Conservation (phyloP, 2,888 invertebrate genomes). For the Linnaemya tessellans region DNA sequence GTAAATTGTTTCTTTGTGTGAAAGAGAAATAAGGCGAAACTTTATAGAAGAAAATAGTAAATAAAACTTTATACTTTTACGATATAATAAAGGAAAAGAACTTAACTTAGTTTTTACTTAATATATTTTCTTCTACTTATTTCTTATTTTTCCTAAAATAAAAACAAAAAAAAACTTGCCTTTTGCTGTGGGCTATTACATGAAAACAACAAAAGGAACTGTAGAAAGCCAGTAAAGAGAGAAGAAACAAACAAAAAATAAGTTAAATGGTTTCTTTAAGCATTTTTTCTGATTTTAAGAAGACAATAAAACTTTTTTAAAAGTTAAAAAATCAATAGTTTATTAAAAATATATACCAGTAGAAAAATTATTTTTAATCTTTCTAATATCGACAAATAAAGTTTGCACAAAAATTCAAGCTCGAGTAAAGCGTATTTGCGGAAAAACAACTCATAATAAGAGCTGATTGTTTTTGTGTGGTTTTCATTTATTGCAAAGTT, state of each 20-base stretch:
- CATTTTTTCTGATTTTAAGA: constrained; percentile 26
- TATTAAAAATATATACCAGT: constrained; percentile 48
- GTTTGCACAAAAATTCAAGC: not conserved
- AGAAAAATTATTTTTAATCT: not conserved
- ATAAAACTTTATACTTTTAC: constrained; percentile 64
- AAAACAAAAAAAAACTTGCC: constrained; percentile 44
- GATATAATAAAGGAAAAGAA: constrained; percentile 52
- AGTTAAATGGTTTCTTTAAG: constrained; percentile 55
- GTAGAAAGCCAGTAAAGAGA: constrained; percentile 41
- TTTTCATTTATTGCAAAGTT: not conserved
- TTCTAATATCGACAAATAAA: constrained; percentile 17
- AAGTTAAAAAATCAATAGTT: constrained; percentile 67
- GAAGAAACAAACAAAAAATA: not conserved
- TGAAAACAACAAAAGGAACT: constrained; percentile 43
- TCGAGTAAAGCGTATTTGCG: not conserved
- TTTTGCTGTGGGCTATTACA: constrained; percentile 58
- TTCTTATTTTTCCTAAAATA: constrained; percentile 30
- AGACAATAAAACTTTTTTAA: constrained; percentile 38
- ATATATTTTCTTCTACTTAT: constrained; percentile 26
- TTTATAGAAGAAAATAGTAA: constrained; percentile 55
- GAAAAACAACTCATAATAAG: not conserved
- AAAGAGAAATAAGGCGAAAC: constrained; percentile 45
- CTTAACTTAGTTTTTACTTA: constrained; percentile 55
- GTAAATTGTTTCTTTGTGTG: constrained; percentile 11
- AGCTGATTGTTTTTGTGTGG: not conserved